Conservation (phyloP, 2,797 vertebrate genomes). For the Xenops minutus region DNA sequence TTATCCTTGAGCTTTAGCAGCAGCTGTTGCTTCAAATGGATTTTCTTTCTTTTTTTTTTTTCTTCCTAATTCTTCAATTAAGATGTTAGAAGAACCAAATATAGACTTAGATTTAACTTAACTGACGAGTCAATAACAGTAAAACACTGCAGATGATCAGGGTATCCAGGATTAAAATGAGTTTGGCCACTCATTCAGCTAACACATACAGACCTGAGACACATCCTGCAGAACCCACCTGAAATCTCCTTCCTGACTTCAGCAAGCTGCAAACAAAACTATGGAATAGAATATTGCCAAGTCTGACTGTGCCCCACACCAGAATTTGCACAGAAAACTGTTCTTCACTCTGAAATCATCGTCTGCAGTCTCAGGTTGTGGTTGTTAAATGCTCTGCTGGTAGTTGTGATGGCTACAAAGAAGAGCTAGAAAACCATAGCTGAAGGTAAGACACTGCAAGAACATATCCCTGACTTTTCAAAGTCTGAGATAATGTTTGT, state of each 20-base stretch:
- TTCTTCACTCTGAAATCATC: not conserved
- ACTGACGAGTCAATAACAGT: not conserved
- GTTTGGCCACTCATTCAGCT: not conserved
- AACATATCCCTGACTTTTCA: not conserved
- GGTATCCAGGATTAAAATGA: not conserved
- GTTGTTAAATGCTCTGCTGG: not conserved
- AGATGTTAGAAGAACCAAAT: not conserved
- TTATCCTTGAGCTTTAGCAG: not conserved
- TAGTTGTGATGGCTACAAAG: not conserved
- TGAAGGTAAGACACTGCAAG: not conserved
- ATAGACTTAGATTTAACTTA: not conserved
- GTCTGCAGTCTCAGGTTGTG: not conserved
- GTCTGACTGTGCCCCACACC: not conserved
- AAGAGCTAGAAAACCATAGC: not conserved
- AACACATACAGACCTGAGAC: fast-evolving
- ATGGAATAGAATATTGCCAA: not conserved
- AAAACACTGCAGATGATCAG: not conserved
- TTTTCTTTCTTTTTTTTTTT: not conserved
- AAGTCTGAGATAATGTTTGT: not conserved
- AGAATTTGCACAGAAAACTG: not conserved
- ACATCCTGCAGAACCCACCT: not conserved
- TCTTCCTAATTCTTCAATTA: not conserved
- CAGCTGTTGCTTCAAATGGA: not conserved
- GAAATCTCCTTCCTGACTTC: not conserved
- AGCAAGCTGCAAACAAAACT: not conserved